Conservation (phyloP, 2,888 invertebrate species). For the Drosophila formosana region DNA sequence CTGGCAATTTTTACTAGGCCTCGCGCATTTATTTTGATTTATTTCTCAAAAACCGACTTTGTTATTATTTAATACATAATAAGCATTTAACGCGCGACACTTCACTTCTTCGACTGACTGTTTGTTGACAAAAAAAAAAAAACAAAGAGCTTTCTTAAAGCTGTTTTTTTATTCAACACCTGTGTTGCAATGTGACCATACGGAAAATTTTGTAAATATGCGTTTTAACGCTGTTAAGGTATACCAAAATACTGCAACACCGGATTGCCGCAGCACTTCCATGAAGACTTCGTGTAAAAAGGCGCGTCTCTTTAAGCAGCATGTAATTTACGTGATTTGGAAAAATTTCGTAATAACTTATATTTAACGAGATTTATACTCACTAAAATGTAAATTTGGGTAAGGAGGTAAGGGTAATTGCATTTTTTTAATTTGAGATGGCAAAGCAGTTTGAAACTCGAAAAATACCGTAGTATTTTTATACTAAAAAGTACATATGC, state of each 20-base stretch:
- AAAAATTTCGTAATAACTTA: too few relatives aligned
- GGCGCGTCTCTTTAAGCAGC: too few relatives aligned
- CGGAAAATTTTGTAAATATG: neutral
- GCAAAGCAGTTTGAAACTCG: too few relatives aligned
- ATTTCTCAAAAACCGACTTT: slow-evolving; percentile 28
- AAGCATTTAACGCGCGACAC: slow-evolving; percentile 52
- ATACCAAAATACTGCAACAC: neutral
- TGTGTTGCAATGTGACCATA: neutral
- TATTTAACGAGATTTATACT: too few relatives aligned
- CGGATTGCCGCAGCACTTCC: neutral
- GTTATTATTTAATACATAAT: slow-evolving; percentile 52
- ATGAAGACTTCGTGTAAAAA: too few relatives aligned
- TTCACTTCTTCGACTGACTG: slow-evolving; percentile 7
- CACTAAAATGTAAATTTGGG: too few relatives aligned
- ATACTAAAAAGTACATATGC: too few relatives aligned
- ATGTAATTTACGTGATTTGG: too few relatives aligned
- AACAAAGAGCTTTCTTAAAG: neutral
- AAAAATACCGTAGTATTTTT: too few relatives aligned
- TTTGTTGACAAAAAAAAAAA: slow-evolving; percentile 1
- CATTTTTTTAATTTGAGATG: too few relatives aligned
- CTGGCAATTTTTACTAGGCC: neutral
- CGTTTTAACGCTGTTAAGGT: neutral
- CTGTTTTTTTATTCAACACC: too few relatives aligned
- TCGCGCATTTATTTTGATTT: slow-evolving; percentile 48
- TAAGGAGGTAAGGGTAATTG: too few relatives aligned